Evolutionary conservation across 2,888 invertebrate species (phyloP).

Genomic region (Dryadula phaetusa): DNA sequence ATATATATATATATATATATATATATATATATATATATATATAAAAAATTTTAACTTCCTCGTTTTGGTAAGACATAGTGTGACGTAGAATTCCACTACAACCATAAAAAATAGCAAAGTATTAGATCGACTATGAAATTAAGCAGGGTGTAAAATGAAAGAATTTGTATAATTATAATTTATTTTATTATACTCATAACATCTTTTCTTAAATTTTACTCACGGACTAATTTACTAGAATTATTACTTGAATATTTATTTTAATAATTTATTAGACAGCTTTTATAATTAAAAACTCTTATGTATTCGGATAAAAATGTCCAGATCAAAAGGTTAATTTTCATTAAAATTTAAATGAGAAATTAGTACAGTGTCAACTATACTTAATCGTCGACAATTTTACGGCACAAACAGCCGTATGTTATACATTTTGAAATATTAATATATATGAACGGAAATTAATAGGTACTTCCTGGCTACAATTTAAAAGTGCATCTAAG

Average conservation of each 20-base stretch:
- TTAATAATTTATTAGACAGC: conserved; percentile 78
- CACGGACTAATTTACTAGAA: conserved; percentile 80
- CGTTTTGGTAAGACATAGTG: no score
- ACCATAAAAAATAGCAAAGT: no score
- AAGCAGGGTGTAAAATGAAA: conserved; percentile 40
- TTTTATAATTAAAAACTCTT: conserved; percentile 71
- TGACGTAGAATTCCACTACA: no score
- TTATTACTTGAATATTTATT: conserved; percentile 79
- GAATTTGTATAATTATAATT: conserved; percentile 44
- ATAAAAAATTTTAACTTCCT: no score
- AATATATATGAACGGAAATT: conserved; percentile 3
- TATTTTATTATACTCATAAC: conserved; percentile 82
- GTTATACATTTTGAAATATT: conserved; percentile 9
- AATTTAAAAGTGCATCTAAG: conserved; percentile 29
- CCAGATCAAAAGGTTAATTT: conserved; percentile 67
- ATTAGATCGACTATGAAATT: no score
- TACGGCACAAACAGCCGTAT: neutral
- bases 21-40: no score
- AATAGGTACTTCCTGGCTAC: conserved; percentile 20
- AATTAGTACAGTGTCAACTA: conserved; percentile 41
- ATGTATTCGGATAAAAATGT: conserved; percentile 50
- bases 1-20: no score
- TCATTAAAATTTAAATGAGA: conserved; percentile 52
- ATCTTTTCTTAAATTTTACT: conserved; percentile 78
- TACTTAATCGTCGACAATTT: conserved; percentile 8